Conservation (phyloP, 2,113 vertebrate genomes). For the Chionis minor region DNA sequence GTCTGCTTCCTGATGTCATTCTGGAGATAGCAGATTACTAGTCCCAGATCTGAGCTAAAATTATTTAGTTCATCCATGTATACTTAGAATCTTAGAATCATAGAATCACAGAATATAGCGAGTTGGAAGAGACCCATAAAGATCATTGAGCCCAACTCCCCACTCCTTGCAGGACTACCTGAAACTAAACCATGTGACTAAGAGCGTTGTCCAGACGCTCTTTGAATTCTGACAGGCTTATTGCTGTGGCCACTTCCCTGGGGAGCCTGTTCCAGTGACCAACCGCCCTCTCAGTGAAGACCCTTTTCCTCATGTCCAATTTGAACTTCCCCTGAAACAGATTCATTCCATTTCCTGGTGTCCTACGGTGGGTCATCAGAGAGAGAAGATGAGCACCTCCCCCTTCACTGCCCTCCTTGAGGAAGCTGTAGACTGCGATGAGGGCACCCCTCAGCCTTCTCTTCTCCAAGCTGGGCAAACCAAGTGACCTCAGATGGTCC, state of each 20-base stretch:
- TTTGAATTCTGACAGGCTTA: not conserved
- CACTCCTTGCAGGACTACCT: not conserved
- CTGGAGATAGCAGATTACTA: not conserved
- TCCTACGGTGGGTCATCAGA: not conserved
- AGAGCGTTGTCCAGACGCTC: rapidly evolving
- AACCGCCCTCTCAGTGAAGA: not conserved
- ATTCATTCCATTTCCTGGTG: not conserved
- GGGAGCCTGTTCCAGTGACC: rapidly evolving
- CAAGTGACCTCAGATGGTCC: not conserved
- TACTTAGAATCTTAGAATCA: not conserved
- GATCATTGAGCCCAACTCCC: not conserved
- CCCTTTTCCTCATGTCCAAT: not conserved
- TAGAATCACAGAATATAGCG: not conserved
- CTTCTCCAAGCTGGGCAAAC: not conserved
- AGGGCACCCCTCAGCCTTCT: not conserved
- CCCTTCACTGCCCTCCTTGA: rapidly evolving
- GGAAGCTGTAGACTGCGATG: not conserved
- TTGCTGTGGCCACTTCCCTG: rapidly evolving
- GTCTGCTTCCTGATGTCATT: not conserved
- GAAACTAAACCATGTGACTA: not conserved
- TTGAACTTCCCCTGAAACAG: not conserved
- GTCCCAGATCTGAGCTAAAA: not conserved
- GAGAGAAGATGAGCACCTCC: not conserved
- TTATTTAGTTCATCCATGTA: not conserved
- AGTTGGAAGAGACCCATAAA: not conserved